Conservation (phyloP, 2,797 vertebrate genomes). For the Molossus molossus region DNA sequence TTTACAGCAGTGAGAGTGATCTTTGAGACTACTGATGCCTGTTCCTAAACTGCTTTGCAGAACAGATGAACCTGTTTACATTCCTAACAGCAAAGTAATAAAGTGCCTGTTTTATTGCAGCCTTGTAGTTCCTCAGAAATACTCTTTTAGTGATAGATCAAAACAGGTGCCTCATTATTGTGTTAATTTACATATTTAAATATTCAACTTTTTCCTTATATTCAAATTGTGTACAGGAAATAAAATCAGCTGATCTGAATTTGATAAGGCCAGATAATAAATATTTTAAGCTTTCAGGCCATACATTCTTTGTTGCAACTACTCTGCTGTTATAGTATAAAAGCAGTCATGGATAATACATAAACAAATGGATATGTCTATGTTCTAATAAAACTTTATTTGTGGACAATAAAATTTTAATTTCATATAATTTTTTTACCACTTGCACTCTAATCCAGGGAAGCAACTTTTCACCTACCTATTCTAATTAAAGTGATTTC, state of each 20-base stretch:
- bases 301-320: not conserved
- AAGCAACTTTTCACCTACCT: constrained; percentile 38
- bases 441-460: constrained; percentile 42
- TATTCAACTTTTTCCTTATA: constrained; percentile 19
- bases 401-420: constrained; percentile 46
- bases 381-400: constrained; percentile 53
- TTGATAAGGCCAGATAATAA: constrained; percentile 55
- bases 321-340: not conserved
- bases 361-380: not conserved
- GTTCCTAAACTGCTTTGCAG: constrained; percentile 20
- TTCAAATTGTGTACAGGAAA: constrained; percentile 57
- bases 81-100: constrained; percentile 1
- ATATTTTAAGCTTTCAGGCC: constrained; percentile 42
- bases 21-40: constrained; percentile 42
- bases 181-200: constrained; percentile 54
- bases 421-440: constrained; percentile 42
- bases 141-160: constrained; percentile 23
- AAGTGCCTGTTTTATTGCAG: constrained; percentile 9
- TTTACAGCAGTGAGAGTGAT: constrained; percentile 1
- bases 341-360: not conserved
- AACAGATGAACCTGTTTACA: constrained; percentile 5
- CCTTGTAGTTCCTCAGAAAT: constrained; percentile 11
- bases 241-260: constrained; percentile 47
- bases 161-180: not conserved
- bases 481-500: constrained; percentile 63